Conservation (phyloP, 2,113 vertebrate species). For the Apaloderma vittatum region DNA sequence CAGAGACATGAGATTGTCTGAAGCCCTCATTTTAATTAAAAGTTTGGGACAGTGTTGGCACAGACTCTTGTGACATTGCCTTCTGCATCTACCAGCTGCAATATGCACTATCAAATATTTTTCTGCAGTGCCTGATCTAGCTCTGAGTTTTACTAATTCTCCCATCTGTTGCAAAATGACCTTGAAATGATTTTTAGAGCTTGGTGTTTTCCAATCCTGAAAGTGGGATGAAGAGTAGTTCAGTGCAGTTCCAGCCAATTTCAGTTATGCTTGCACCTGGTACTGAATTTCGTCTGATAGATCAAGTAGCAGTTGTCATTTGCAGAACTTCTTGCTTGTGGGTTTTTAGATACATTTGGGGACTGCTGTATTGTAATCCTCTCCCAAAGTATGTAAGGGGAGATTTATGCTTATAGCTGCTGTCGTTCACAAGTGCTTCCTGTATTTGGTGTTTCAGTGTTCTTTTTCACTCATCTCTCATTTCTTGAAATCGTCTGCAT, state of each 20-base stretch:
- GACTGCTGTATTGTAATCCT: not conserved
- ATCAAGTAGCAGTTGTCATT: not conserved
- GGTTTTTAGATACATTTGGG: not conserved
- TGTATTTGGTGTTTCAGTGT: not conserved
- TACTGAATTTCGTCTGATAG: constrained; percentile 13
- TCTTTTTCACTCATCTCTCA: not conserved
- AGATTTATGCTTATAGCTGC: not conserved
- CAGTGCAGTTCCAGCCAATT: constrained; percentile 11
- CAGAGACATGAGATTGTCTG: constrained; percentile 12
- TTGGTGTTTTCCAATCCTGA: constrained; percentile 6
- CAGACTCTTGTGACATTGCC: not conserved
- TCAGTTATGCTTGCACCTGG: constrained; percentile 34
- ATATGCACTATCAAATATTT: constrained; percentile 27
- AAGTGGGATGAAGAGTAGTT: not conserved
- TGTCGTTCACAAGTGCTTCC: not conserved
- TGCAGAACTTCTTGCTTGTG: not conserved
- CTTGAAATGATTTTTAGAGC: constrained; percentile 56
- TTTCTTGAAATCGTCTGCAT: not conserved
- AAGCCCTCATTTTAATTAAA: constrained; percentile 64
- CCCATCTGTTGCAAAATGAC: constrained; percentile 59
- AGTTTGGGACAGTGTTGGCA: constrained; percentile 42
- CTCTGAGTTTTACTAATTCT: constrained; percentile 52
- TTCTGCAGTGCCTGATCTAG: constrained; percentile 42
- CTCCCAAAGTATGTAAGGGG: not conserved
- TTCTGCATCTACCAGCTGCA: constrained; percentile 55